phyloP scores from a whole-genome alignment of 2,113 vertebrate genomes.

The Thamnaconus septentrionalis region DNA sequence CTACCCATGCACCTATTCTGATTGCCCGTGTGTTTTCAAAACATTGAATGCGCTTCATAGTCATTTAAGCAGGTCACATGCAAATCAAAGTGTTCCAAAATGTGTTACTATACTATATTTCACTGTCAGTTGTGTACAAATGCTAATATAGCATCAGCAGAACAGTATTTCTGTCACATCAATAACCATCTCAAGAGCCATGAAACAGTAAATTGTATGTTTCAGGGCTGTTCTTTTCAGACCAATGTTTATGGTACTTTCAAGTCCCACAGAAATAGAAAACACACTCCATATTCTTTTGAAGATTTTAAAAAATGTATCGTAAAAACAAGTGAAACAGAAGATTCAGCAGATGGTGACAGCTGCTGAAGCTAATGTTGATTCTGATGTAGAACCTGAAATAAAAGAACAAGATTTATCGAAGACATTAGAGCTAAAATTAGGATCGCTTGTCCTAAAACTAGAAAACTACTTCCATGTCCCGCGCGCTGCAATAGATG shows the following conservation, averaged over 20 bases:
- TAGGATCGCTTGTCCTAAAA: slow-evolving; percentile 14
- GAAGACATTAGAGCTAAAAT: slow-evolving; percentile 16
- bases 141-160: too few species aligned
- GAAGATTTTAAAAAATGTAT: slow-evolving; percentile 35
- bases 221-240: slow-evolving; percentile 32
- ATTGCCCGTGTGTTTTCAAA: too few species aligned
- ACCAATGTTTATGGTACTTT: slow-evolving; percentile 21
- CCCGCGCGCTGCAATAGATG: slow-evolving; percentile 5
- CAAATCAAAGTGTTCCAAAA: too few species aligned
- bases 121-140: too few species aligned
- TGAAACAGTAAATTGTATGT: slow-evolving; percentile 12
- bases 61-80: too few species aligned
- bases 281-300: slow-evolving; percentile 28
- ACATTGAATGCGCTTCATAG: too few species aligned
- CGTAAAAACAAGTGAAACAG: not conserved
- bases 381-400: not conserved
- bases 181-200: too few species aligned
- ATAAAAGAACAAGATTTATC: not conserved
- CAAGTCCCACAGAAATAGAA: slow-evolving; percentile 36
- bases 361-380: too few species aligned
- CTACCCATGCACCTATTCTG: too few species aligned
- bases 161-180: too few species aligned
- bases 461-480: slow-evolving; percentile 20
- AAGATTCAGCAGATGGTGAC: slow-evolving; percentile 1
- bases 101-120: too few species aligned